Base-by-base conservation (phyloP, 1,140 invertebrate genomes). In the Lethocerus indicus region DNA sequence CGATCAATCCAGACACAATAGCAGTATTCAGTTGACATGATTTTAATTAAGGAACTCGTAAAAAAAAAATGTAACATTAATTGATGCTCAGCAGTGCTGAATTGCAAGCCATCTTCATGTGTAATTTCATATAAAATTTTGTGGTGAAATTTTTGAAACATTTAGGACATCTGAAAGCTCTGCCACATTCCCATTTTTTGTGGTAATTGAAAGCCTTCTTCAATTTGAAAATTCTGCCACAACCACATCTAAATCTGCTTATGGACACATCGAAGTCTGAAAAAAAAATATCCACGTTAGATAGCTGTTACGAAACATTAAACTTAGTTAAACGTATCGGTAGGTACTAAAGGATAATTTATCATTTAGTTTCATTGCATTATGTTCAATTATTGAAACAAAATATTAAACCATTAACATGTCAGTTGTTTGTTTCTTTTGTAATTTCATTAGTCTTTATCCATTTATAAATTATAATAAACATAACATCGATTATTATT, bases 91-190 rank as follows among this genome's bases (percentile, higher is more conserved):
- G 13, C 18, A 41, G 18, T 41, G 9, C n/a, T 41, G 18, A 41
- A 45, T 45, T 24, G 27, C 12, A 23, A 21, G 21, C 25, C 16
- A 29, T 27, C n/a, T 27, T 5, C 7, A 46, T 26, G 26, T 21
- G 4, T 25, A 16, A 24, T 42, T 42, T n/a, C n/a, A 36, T 26
- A 42, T 13, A 29, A 41, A 25, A 21, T 37, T 49, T 53, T 9
- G 46, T 49, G 12, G 16, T 32, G 13, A 27, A 53, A n/a, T 32
- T 39, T 12, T 40, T 29, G 28, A 36, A 27, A 35, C 48, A 49
- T 14, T 44, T 26, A 18, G 52, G 52, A 35, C 52, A 53, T 20
- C 44, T 47, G 23, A 53, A 53, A 23, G 47, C 47, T n/a, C 43
- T 40, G 4, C 52, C 52, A 37, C 52, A 53, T 39, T 49, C 47